Base-by-base conservation (phyloP, 2,797 vertebrate genomes). In the Enteromius treurensis region DNA sequence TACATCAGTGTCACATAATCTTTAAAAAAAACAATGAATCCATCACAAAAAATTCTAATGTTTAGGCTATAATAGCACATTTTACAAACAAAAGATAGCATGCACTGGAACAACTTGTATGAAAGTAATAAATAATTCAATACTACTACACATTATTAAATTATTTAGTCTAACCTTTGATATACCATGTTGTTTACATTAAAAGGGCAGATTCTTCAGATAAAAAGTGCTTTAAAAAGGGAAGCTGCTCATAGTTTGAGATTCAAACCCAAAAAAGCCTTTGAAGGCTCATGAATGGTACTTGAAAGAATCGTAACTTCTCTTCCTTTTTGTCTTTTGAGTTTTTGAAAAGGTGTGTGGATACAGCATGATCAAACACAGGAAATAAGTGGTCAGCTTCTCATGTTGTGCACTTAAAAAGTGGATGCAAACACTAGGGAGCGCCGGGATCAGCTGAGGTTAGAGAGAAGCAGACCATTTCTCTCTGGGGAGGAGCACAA, bases 381-480 rank as follows among this genome's bases (percentile, higher is more conserved):
- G 49, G 70, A 64, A 77, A 64, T 64, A 37, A 47, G 49, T 76
- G 37, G 26, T 75, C 17, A 29, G n/a, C 51, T 19, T 76, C 5
- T 37, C 8, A 42, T 23, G 21, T 47, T 2, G 3, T 49, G 42
- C 17, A 17, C 45, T 3, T 40, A 51, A 26, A 80, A 80, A 40
- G 64, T 55, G 60, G 47, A 58, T 47, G 21, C 68, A 49, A 68
- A 70, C 26, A 51, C n/a, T 21, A 34, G 29, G 67, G 32, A 47
- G 80, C 15, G 26, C 29, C 11, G 6, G 45, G 47, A 60, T 53
- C 58, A 42, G 34, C 76, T 74, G 67, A 81, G 34, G 73, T 37
- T 47, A 84, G 45, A 84, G 67, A 62, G 71, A 45, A 11, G 15
- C 60, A 68, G 10, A 23, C 19, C 75, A 34, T n/a, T 85, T 29